Evolutionary conservation across 2,888 invertebrate species (phyloP), one percentile per base, ranked within the genome.

Genomic region (Eurytoma adleriae): DNA sequence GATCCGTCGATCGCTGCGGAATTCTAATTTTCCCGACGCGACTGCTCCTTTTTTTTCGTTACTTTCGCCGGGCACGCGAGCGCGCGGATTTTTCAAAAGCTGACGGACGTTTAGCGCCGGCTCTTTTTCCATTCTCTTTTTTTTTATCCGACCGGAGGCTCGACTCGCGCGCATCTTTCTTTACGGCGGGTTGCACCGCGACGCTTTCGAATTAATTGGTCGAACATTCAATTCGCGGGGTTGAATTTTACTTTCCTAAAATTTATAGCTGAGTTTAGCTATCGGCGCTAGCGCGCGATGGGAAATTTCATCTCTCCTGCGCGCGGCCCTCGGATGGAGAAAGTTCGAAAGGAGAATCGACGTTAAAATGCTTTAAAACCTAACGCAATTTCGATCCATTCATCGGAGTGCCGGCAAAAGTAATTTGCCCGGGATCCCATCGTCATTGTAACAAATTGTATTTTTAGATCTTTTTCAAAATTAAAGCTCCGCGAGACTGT

Each of bases 1-100:
- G 79, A 82, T 84, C 78, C 81, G 82, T 85, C 82, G 83, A 84
- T 85, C 84, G 83, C 73, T 76, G 24, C 67, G 78, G 79, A 81
- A 83, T 84, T 83, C 81, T 83, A 83, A 84, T 84, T 84, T 40
- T 83, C 74, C 56, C 71, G 52, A 54, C 73, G 78, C 56, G 73
- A 81, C 69, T 67, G 74, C 61, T 7, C 40, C 40, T 10, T 10
- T 81, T 78, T 81, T 80, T 78, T 66, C 71, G 24, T 48, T 59
- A 30, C 59, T 68, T 57, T 7, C 40, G 24, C 24, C 2, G 1
- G 24, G 24, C 50, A 2, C 20, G 48, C 13, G n/a, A 68, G 30
- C 54, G 66, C 70, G 20, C 57, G 76, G 72, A 78, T 81, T 78
- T 81, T 81, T 81, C 81, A 69, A 81, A 75, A 72, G 76, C 77